Base-by-base conservation (phyloP, 2,888 invertebrate genomes). In the Agrochola lychnidis region DNA sequence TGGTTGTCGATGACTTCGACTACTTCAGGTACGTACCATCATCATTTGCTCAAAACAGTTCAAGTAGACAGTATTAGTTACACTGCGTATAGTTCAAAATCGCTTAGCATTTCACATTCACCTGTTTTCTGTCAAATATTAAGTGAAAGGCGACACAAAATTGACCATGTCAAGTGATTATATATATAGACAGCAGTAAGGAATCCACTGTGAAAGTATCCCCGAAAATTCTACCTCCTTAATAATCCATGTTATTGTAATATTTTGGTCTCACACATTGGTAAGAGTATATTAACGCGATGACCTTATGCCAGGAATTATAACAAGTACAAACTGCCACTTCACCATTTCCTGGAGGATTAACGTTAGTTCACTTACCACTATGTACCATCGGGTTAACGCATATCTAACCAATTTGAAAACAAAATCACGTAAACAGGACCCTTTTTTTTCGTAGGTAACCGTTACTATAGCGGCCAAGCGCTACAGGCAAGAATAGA, bases 1-100 rank as follows among this genome's bases (percentile, higher is more conserved):
- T 99, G 16, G 98, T 98, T 76, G 98, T 99, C 56, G 99, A 99
- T 91, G 99, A 99, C 93, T 97, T 96, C 61, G 98, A 98, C 87
- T 97, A 97, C 78, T 97, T 97, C 93, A 97, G 96, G 98, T 68
- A 22, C 25, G 10, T 25, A 45, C n/a, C 19, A 25, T 19, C 25
- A 12, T 19, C 64, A 19, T 45, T 64, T 25, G 10, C 19, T 19
- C 64, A 10, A 64, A n/a, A 25, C n/a, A 42, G 5, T 25, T 42
- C 42, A 42, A n/a, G 22, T n/a, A 4, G 7, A n/a, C 45, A 45
- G n/a, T 40, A 25, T 9, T 5, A 25, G n/a, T 9, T 9, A n/a
- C n/a, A 63, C 4, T n/a, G n/a, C 16, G 16, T 12, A 61, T 4
- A 22, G 40, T 62, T 40, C 22, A 40, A 40, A 62, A 62, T 62